Conservation (phyloP, 2,113 vertebrate genomes). For the Mola mola region DNA sequence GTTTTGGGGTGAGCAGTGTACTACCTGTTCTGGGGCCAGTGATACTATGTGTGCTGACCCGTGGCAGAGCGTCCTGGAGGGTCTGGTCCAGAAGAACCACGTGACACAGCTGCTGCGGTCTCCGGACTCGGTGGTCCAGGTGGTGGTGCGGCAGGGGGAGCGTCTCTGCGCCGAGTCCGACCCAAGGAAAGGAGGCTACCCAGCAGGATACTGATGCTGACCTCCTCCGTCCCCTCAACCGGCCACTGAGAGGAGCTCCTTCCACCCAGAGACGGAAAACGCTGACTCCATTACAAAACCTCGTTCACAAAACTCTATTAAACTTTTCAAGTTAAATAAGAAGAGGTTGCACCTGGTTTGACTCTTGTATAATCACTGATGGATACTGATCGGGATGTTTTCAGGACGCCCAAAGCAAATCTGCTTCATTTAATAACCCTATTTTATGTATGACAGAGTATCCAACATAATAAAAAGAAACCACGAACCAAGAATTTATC, state of each 20-base stretch:
- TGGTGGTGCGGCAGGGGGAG: slow-evolving; percentile 69
- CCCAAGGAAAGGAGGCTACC: slow-evolving; percentile 81
- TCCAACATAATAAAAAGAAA: slow-evolving; percentile 13
- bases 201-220: slow-evolving; percentile 79
- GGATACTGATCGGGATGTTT: slow-evolving; percentile 15
- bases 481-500: neutral
- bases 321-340: slow-evolving; percentile 51
- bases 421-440: slow-evolving; percentile 17
- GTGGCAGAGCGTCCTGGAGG: slow-evolving; percentile 75
- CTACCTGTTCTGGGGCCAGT: too few relatives aligned
- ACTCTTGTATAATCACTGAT: slow-evolving; percentile 46
- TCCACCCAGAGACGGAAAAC: too few relatives aligned
- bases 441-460: slow-evolving; percentile 19
- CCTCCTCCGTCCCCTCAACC: neutral
- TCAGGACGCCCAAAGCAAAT: slow-evolving; percentile 7
- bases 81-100: slow-evolving; percentile 81
- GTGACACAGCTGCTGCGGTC: slow-evolving; percentile 66
- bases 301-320: slow-evolving; percentile 32
- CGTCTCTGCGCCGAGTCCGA: slow-evolving; percentile 66
- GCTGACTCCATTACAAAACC: neutral
- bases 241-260: neutral
- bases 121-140: slow-evolving; percentile 80
- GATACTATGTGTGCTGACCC: slow-evolving; percentile 33
- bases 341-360: slow-evolving; percentile 52
- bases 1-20: too few relatives aligned